Evolutionary conservation across 2,888 invertebrate genomes (phyloP), one percentile per base, ranked within the genome.

Genomic region (Chymomyza procnemis): DNA sequence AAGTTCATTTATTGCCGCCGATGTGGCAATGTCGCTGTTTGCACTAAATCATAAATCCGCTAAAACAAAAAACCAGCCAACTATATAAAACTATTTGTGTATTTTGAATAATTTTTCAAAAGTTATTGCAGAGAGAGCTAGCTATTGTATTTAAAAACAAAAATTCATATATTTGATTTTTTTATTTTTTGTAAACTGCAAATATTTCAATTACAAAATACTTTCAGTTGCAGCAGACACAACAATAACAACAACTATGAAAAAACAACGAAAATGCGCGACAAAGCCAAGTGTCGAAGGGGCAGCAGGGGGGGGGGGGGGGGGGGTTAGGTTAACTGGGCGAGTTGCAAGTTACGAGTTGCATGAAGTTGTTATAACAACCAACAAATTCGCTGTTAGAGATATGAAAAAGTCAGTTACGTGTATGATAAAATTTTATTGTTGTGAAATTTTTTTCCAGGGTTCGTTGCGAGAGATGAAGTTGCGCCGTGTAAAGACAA

Each of bases 371-470:
- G 50, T 50, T 50, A 50, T 50, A 8, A 30, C 12, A 30, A 22
- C 19, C n/a, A 54, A 70, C 26, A 41, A 69, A 18, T 22, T 61
- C 58, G 46, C 41, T n/a, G 54, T 34, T 65, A 34, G 67, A 60
- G 67, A 61, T 50, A 66, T 64, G 67, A 64, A 64, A 73, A 68
- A 68, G 65, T 60, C 62, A 59, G 67, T 30, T 68, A 66, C 66
- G 61, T 69, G 65, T 67, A 75, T 75, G 74, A 78, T 83, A 76
- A 71, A 75, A 83, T 84, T 86, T 82, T 82, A 86, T 86, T 82
- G 86, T 80, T 78, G 62, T 60, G 61, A 79, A 80, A 78, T 84
- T 71, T 83, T n/a, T 67, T 77, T 71, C 60, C 60, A 66, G 65
- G 21, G 48, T 18, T 64, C 18, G 2, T 14, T 55, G 57, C 30